Evolutionary conservation across 1,140 invertebrate genomes (phyloP), one percentile per base, ranked within the genome.

Genomic region (Cyclargus thomasi): DNA sequence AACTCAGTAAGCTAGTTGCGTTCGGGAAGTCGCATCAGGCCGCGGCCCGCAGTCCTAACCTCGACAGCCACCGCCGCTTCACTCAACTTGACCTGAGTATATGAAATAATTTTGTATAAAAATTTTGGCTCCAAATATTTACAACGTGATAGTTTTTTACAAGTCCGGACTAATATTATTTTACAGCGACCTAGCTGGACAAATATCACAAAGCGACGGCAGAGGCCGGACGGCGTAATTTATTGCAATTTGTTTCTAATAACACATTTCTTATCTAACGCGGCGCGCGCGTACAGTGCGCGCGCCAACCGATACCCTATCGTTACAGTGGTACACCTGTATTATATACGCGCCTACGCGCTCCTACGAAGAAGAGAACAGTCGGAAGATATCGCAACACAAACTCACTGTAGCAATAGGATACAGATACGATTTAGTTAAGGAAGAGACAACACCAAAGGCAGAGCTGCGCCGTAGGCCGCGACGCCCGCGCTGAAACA

Each of bases 121-220:
- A 88, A 86, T 85, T 88, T 86, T 85, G 86, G 75, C 82, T 85
- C 85, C 79, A 85, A 80, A 89, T 89, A 89, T 89, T 88, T 89
- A 88, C 85, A 89, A 82, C 71, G 75, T 74, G 74, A 83, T 78
- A 79, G 77, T 81, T 85, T 83, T 86, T 85, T 83, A 85, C 80
- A 85, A 82, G 65, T 77, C 84, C 83, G 81, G 86, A 86, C 82
- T 85, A 81, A 29, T 29, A 29, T 29, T 74, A 78, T 73, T 87
- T 83, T 82, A 87, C 79, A 85, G 74, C 73, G 79, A 83, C 79
- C 79, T 80, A 80, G 80, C 75, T 77, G 72, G 59, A 69, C 70
- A 71, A 74, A 67, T 63, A 67, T 64, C 67, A 75, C 68, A 78
- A 70, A 71, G 64, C 75, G 78, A 39, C 53, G 62, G 77, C 29